Evolutionary conservation across 30 jellyfish, hydroid and myxozoan genomes (phyloP).

Genomic region (Aurelia sp.): DNA sequence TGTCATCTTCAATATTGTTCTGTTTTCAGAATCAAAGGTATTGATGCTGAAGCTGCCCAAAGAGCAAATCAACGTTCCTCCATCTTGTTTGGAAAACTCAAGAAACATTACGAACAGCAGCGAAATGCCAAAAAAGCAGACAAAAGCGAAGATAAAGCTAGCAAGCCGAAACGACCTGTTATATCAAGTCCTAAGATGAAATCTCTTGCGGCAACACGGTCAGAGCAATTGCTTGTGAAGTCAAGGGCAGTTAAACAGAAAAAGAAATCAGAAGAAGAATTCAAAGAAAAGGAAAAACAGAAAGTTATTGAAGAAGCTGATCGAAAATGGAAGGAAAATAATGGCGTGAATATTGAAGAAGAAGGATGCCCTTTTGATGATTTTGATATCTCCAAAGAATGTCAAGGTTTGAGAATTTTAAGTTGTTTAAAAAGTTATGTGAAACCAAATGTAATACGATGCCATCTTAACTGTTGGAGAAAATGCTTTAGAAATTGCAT

Average conservation of each 20-base stretch:
- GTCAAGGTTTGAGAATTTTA: slow-evolving; percentile 3
- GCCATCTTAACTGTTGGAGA: too few species aligned
- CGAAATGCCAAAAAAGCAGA: not conserved
- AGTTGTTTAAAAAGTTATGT: too few species aligned
- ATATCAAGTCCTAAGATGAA: slow-evolving; percentile 5
- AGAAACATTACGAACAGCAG: slow-evolving; percentile 15
- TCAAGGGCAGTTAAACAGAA: slow-evolving; percentile 23
- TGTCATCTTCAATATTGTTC: not conserved
- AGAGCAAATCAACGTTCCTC: slow-evolving; percentile 26
- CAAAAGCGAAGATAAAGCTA: not conserved
- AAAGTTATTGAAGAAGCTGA: slow-evolving; percentile 7
- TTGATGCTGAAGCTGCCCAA: slow-evolving; percentile 18
- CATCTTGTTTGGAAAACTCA: slow-evolving; percentile 15
- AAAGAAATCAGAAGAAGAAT: slow-evolving; percentile 40
- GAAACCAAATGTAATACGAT: too few species aligned
- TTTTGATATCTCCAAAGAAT: not conserved
- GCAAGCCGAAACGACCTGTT: not conserved
- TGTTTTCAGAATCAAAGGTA: slow-evolving; percentile 14
- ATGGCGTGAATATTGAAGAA: slow-evolving; percentile 1
- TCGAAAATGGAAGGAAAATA: not conserved
- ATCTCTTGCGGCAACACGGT: slow-evolving; percentile 12
- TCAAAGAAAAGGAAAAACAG: not conserved
- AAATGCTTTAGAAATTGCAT: too few species aligned
- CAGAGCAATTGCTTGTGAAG: slow-evolving; percentile 31
- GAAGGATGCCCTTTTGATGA: slow-evolving; percentile 10